These are phyloP conservation scores for Drosophila parthenogenetica DNA, from an alignment of 2,888 invertebrate genomes.

Conservation along the genomic window DNA sequence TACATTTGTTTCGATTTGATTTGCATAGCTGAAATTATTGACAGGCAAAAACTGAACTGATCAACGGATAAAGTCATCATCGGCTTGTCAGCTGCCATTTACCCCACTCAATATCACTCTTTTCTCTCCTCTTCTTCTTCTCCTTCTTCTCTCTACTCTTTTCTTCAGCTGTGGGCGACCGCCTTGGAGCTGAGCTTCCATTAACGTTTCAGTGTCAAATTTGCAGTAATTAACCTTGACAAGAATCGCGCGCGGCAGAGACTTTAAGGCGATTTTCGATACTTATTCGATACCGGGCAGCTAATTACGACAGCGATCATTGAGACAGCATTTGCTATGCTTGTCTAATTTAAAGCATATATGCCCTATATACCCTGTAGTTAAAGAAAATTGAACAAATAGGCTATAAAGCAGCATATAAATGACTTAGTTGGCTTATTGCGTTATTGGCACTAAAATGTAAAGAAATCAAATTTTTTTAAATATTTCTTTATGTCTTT, in stretches of 20 bases:
- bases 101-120: not conserved
- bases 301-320: constrained; percentile 56
- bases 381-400: too few relatives aligned
- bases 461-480: too few relatives aligned
- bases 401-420: too few relatives aligned
- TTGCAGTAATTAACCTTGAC: constrained; percentile 69
- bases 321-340: constrained; percentile 31
- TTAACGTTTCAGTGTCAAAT: constrained; percentile 49
- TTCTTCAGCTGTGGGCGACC: constrained; percentile 35
- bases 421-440: too few relatives aligned
- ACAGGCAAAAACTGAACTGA: constrained; percentile 36
- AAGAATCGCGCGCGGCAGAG: constrained; percentile 53
- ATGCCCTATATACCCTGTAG: constrained; percentile 14
- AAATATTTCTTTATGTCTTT: too few relatives aligned
- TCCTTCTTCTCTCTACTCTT: not conserved
- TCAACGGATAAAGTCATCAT: constrained; percentile 49
- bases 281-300: constrained; percentile 40
- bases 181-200: constrained; percentile 45
- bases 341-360: constrained; percentile 20
- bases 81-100: constrained; percentile 27
- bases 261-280: constrained; percentile 69
- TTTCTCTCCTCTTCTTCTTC: too few relatives aligned
- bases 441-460: too few relatives aligned
- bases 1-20: constrained; percentile 43
- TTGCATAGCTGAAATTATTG: constrained; percentile 50